Base-by-base conservation (phyloP, 2,888 invertebrate species). In the Tetragnatha montana region DNA sequence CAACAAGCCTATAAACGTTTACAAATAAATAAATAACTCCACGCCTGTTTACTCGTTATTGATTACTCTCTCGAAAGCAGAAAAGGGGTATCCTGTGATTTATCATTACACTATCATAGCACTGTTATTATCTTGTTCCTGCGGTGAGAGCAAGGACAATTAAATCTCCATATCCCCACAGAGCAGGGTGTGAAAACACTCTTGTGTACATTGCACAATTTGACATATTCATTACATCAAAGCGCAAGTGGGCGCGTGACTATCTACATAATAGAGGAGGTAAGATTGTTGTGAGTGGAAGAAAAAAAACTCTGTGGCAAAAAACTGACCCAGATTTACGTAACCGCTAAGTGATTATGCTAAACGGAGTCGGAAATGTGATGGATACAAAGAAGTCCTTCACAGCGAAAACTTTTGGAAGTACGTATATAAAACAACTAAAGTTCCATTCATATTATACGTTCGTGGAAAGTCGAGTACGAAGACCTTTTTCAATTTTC, bases 141-240 rank as follows among this genome's bases (percentile, higher is more conserved):
- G 60, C 12, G 60, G 60, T 17, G 35, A 35, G 35, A 35, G 35
- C 60, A 12, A 10, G 60, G 73, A 73, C 71, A 82, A 49, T 71
- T 73, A 82, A 17, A 47, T 49, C n/a, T 6, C 17, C 60, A 60
- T 60, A 74, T 73, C 35, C 82, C 82, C 51, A 73, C n/a, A 51
- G 17, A 12, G 50, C 60, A 82, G 73, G 82, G 82, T 74, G 82
- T 73, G 82, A 82, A 82, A 82, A 74, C 74, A 74, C 73, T 71
- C 73, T 51, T 35, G 51, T 73, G 50, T 50, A 69, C 73, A 82
- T 74, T 68, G 49, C 70, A 82, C 60, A 73, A 50, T 82, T 74
- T 35, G 79, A 68, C 68, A 68, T 60, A 80, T 80, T 68, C 68
- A 68, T 80, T 51, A 80, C 79, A 73, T 73, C 10, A 73, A 73